Percentiles rank a stretch among this genome's conserved stretches.
Conservation (phyloP, 2,888 invertebrate species). For the Steromphala cineraria region DNA sequence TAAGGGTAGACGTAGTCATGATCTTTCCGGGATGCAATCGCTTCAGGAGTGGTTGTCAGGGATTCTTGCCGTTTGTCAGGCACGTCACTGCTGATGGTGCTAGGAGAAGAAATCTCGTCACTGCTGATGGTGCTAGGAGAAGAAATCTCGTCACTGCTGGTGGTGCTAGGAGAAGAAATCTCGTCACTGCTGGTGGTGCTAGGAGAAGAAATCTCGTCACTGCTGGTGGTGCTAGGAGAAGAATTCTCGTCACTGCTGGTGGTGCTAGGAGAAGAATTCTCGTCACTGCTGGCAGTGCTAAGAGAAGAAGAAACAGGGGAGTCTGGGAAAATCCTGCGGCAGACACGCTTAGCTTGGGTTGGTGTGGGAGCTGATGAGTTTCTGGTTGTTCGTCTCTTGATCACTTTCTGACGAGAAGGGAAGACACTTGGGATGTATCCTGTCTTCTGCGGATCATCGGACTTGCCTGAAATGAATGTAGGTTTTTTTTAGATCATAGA, state of each 20-base stretch:
- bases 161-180: not conserved
- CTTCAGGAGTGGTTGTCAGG: not conserved
- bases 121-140: not conserved
- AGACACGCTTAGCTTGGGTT: not conserved
- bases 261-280: not conserved
- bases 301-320: not conserved
- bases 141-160: not conserved
- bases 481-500: no score
- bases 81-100: not conserved
- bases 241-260: not conserved
- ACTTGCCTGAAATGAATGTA: not conserved
- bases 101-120: no score
- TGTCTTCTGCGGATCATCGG: not conserved
- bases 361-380: no score
- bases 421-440: no score
- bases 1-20: not conserved
- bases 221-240: not conserved
- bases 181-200: not conserved
- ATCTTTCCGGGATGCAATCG: not conserved
- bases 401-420: no score
- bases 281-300: not conserved
- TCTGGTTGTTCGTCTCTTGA: no score
- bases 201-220: not conserved
- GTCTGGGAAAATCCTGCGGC: not conserved
- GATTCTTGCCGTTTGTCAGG: not conserved